Evolutionary conservation across 2,113 vertebrate species (phyloP).

Genomic region (Notothenia coriiceps): DNA sequence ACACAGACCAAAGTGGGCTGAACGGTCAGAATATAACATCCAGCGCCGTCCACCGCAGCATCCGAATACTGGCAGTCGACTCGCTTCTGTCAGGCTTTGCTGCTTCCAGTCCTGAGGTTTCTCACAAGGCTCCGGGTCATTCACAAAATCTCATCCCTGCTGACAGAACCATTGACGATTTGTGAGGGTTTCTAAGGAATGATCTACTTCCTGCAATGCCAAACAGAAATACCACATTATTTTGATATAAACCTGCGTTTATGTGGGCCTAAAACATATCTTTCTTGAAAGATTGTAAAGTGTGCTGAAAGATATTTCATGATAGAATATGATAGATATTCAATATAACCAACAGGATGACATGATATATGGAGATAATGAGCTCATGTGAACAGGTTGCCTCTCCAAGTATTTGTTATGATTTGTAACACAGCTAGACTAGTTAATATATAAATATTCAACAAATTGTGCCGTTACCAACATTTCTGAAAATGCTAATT

Average conservation of each 20-base stretch:
- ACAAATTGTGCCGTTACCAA: too few species aligned
- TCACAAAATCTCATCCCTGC: slow-evolving; percentile 45
- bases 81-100: slow-evolving; percentile 47
- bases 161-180: slow-evolving; percentile 38
- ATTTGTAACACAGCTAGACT: too few species aligned
- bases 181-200: slow-evolving; percentile 40
- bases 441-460: too few species aligned
- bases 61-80: slow-evolving; percentile 42
- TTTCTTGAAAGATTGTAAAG: neutral
- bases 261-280: neutral
- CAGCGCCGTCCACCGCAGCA: slow-evolving; percentile 33
- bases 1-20: slow-evolving; percentile 40
- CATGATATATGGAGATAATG: too few species aligned
- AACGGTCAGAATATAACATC: slow-evolving; percentile 19
- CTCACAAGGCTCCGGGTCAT: slow-evolving; percentile 32
- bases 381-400: too few species aligned
- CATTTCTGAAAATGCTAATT: too few species aligned
- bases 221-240: neutral
- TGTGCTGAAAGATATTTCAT: neutral
- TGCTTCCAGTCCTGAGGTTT: slow-evolving; percentile 70
- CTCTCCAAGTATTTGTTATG: too few species aligned
- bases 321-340: neutral
- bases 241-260: neutral
- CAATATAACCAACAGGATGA: too few species aligned
- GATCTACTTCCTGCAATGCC: neutral